phyloP scores from a whole-genome alignment of 2,888 invertebrate genomes.

The Sphinx pinastri region DNA sequence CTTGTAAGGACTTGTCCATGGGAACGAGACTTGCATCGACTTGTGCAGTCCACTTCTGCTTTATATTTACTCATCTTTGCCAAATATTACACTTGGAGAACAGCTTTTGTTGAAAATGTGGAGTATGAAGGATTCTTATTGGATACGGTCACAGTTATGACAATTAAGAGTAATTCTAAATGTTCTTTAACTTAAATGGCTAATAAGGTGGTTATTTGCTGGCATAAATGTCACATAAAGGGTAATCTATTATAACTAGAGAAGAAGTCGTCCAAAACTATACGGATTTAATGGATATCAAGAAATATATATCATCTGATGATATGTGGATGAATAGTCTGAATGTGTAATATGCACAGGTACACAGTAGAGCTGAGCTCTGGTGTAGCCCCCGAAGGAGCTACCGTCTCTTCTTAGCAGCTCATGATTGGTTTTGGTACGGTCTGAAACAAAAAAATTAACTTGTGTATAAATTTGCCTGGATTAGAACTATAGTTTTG shows the following conservation, averaged over 20 bases:
- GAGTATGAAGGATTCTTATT: neutral
- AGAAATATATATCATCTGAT: constrained; percentile 27
- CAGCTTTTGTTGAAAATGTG: constrained; percentile 6
- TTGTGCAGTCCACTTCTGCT: constrained; percentile 83
- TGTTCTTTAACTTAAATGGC: too few relatives aligned
- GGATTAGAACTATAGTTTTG: too few relatives aligned
- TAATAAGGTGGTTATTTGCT: too few relatives aligned
- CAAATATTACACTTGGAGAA: neutral
- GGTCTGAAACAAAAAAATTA: constrained; percentile 60
- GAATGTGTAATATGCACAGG: constrained; percentile 44
- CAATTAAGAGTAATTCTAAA: too few relatives aligned
- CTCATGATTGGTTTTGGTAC: constrained; percentile 61
- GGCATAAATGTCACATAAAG: too few relatives aligned
- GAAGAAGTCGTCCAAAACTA: neutral
- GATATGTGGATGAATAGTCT: constrained; percentile 42
- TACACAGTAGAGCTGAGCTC: constrained; percentile 53
- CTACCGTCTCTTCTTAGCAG: constrained; percentile 56
- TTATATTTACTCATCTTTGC: constrained; percentile 70
- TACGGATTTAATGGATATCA: constrained; percentile 18
- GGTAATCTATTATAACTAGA: too few relatives aligned
- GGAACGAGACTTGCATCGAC: constrained; percentile 81
- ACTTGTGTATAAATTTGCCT: too few relatives aligned
- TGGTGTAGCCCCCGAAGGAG: constrained; percentile 66
- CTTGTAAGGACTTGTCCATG: constrained; percentile 86
- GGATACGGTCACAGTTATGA: neutral